Conservation (phyloP, 92 coral and sea anemone species). For the Porites divaricata region DNA sequence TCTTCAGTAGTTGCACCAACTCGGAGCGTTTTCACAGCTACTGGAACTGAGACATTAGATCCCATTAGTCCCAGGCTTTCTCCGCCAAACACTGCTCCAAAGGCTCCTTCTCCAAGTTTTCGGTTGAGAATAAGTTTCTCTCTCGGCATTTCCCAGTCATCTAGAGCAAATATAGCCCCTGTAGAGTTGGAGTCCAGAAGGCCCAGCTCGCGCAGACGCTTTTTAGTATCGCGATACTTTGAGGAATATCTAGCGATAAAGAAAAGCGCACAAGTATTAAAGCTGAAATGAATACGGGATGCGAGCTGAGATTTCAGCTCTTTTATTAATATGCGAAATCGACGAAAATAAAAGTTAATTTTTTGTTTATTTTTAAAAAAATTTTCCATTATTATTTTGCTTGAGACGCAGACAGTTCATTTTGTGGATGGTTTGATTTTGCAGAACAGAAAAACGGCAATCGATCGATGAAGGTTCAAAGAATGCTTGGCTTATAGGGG, state of each 20-base stretch:
- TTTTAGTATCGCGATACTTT: constrained; percentile 74
- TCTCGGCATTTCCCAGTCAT: constrained; percentile 80
- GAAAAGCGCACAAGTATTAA: neutral
- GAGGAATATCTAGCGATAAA: constrained; percentile 66
- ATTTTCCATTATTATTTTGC: no score
- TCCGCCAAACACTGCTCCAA: constrained; percentile 89
- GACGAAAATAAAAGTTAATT: neutral
- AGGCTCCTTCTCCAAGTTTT: constrained; percentile 85
- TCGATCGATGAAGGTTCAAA: no score
- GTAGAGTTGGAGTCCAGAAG: constrained; percentile 65
- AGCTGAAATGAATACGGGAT: neutral
- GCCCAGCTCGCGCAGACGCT: constrained; percentile 80
- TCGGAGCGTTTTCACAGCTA: constrained; percentile 77
- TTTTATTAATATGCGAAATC: neutral
- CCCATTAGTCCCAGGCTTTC: constrained; percentile 68
- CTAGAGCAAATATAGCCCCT: constrained; percentile 71
- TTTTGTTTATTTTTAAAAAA: neutral
- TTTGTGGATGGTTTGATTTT: no score
- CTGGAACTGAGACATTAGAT: constrained; percentile 58
- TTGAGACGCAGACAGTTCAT: no score
- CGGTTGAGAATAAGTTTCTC: constrained; percentile 72
- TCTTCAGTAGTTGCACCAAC: constrained; percentile 76
- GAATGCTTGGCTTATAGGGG: no score
- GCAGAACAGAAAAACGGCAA: no score
- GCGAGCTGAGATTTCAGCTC: neutral